phyloP scores from a whole-genome alignment of 2,113 vertebrate species.

The Smithornis capensis region DNA sequence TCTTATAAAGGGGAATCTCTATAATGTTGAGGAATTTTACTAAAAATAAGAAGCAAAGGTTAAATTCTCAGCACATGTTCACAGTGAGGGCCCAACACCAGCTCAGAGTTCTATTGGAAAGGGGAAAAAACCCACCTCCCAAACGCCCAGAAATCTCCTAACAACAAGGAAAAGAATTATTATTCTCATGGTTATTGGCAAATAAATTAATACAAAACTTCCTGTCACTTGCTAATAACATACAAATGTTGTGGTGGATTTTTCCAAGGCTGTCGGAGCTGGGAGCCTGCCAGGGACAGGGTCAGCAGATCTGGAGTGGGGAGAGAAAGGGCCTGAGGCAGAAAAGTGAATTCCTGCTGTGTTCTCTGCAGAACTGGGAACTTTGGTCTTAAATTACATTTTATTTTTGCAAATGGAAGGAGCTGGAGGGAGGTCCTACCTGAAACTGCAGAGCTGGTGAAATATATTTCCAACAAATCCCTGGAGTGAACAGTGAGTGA shows the following conservation, averaged over 20 bases:
- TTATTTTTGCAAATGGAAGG: not conserved
- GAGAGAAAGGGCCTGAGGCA: not conserved
- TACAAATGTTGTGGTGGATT: not conserved
- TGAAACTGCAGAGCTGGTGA: not conserved
- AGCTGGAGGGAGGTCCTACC: not conserved
- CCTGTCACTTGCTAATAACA: not conserved
- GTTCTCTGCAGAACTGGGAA: not conserved
- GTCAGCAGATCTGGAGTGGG: not conserved
- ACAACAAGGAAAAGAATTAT: not conserved
- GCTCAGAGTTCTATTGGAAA: not conserved
- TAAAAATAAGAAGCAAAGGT: not conserved
- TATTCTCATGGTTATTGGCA: not conserved
- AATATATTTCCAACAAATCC: not conserved
- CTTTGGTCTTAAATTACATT: not conserved
- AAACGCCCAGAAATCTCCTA: not conserved
- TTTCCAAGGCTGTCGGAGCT: not conserved
- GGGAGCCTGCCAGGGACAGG: not conserved
- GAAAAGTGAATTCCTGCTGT: not conserved
- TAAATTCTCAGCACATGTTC: not conserved
- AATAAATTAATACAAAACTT: not conserved
- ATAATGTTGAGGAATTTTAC: not conserved
- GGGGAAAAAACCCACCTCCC: not conserved
- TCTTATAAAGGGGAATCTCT: not conserved
- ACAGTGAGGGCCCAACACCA: not conserved
- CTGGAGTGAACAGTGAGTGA: conserved; percentile 32